Conservation (phyloP, 2,797 vertebrate species). For the Clarias pachynema region DNA sequence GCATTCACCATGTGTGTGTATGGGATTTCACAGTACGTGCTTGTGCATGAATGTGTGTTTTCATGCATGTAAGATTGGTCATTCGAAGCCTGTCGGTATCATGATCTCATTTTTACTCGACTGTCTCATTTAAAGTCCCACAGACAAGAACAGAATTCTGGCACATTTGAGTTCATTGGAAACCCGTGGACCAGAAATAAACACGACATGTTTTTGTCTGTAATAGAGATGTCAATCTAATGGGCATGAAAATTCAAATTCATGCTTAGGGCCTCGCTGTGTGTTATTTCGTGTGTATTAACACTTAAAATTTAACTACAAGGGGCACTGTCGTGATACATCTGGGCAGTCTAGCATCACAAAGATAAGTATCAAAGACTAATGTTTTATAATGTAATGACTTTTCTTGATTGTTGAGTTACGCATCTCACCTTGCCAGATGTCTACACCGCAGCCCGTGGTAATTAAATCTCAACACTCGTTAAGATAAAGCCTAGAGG, state of each 20-base stretch:
- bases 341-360: slow-evolving; percentile 15
- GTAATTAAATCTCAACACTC: slow-evolving; percentile 51
- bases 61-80: slow-evolving; percentile 60
- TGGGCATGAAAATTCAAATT: slow-evolving; percentile 39
- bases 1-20: slow-evolving; percentile 43
- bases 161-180: slow-evolving; percentile 48
- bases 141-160: slow-evolving; percentile 50
- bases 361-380: slow-evolving; percentile 44
- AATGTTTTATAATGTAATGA: slow-evolving; percentile 39
- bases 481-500: slow-evolving; percentile 51
- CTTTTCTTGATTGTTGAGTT: slow-evolving; percentile 22
- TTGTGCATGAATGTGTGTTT: slow-evolving; percentile 59
- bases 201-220: slow-evolving; percentile 51
- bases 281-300: slow-evolving; percentile 12
- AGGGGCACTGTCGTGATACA: slow-evolving; percentile 21
- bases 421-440: slow-evolving; percentile 40
- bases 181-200: slow-evolving; percentile 58
- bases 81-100: slow-evolving; percentile 49
- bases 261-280: slow-evolving; percentile 14
- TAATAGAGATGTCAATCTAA: slow-evolving; percentile 51
- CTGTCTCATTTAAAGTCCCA: slow-evolving; percentile 56
- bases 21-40: slow-evolving; percentile 44
- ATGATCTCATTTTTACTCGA: slow-evolving; percentile 53
- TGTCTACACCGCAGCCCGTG: slow-evolving; percentile 29
- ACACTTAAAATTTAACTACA: slow-evolving; percentile 29